Base-by-base conservation (phyloP, 2,113 vertebrate genomes). In the Corvus hawaiiensis region DNA sequence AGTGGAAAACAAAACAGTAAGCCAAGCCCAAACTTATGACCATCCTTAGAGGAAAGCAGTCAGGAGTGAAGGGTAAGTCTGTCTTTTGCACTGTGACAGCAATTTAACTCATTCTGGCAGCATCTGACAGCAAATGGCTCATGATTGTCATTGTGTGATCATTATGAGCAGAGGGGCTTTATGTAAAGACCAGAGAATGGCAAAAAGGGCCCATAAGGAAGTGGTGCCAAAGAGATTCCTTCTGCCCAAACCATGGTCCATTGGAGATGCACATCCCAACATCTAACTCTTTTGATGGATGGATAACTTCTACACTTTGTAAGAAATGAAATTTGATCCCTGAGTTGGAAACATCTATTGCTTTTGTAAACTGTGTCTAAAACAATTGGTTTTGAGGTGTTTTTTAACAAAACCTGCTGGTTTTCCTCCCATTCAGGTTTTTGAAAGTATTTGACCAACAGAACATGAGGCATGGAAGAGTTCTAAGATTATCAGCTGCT, bases 391-490 rank as follows among this genome's bases (percentile, higher is more conserved):
- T 77, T 39, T 15, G 67, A 63, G 13, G 11, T 87, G 41, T 81
- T 48, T 82, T 77, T 58, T 73, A 84, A 41, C 39, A 41, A 41
- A 83, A 8, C 64, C 89, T 90, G 64, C 52, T 96, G 90, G 0
- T 85, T 93, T 92, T 92, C 46, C 56, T 92, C 37, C 52, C 21
- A 18, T 94, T 48, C 82, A 98, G 98, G 94, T 84, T 91, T 97
- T 89, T 89, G 72, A 23, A 91, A 93, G 75, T 72, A 77, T 69
- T 67, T 96, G 84, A 97, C 77, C 77, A 68, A 66, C 78, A 89
- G 90, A 90, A 78, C 88, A 91, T 94, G 97, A 96, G 94, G 96
- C 96, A 98, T 98, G 97, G 96, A 95, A 97, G 94, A 84, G 32
- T 96, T 94, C 87, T 97, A 64, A 98, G 97, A 95, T 96, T 93